Percentiles rank a stretch among this genome's conserved stretches.
Evolutionary conservation across 2,888 invertebrate species (phyloP).

Genomic region (Hermaeophaga mercurialis): DNA sequence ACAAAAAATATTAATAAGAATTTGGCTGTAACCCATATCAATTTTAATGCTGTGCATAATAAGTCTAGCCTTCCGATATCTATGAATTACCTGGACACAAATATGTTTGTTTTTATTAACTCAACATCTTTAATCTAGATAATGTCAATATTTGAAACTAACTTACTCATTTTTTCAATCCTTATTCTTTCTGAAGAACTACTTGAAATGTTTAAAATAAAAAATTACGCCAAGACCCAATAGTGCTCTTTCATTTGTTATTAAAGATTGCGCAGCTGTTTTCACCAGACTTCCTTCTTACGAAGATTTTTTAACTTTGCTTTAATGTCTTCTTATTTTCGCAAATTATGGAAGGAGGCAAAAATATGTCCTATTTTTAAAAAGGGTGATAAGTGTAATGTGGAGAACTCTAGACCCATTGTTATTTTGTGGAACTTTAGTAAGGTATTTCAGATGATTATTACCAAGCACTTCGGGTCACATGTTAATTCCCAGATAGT

Average conservation of each 20-base stretch:
- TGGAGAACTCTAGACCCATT: conserved; percentile 9
- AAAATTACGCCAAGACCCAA: conserved; percentile 13
- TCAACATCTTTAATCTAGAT: neutral
- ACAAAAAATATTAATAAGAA: neutral
- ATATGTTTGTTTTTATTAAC: conserved; percentile 6
- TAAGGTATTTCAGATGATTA: conserved; percentile 11
- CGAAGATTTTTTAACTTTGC: conserved; percentile 20
- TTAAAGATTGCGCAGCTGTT: conserved; percentile 19
- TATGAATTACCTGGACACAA: neutral
- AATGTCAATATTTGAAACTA: neutral
- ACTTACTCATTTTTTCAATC: neutral
- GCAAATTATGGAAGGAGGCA: conserved; percentile 12
- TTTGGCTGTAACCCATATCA: neutral
- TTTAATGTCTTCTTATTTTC: conserved; percentile 11
- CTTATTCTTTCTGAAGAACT: neutral
- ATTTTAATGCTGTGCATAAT: conserved; percentile 2
- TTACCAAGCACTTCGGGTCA: neutral
- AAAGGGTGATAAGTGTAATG: conserved; percentile 15
- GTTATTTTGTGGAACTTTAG: conserved; percentile 16
- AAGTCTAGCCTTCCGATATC: conserved; percentile 1
- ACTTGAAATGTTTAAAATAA: conserved; percentile 9
- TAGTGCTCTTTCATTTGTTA: conserved; percentile 14
- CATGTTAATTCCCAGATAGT: neutral
- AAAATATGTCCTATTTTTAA: conserved; percentile 21
- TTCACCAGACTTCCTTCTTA: conserved; percentile 14